Percentiles rank a stretch among this genome's conserved stretches.
phyloP scores from a whole-genome alignment of 1,140 invertebrate species.

The Trachelipus rathkii region DNA sequence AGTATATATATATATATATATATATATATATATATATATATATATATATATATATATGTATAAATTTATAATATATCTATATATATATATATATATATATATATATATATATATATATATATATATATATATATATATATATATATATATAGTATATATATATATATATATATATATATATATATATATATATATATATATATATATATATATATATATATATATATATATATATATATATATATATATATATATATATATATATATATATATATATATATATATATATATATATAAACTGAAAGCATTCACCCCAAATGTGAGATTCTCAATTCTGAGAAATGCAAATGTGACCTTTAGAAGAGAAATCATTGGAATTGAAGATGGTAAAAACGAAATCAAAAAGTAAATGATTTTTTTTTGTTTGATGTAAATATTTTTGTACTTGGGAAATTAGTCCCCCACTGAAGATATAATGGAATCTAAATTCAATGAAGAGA shows the following conservation, averaged over 20 bases:
- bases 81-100: conserved; percentile 3
- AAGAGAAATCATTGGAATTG: too few species aligned
- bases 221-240: conserved; percentile 9
- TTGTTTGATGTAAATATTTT: too few species aligned
- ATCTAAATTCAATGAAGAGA: too few species aligned
- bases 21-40: conserved; percentile 13
- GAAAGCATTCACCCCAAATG: too few species aligned
- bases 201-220: conserved; percentile 9
- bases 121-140: conserved; percentile 13
- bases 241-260: conserved; percentile 15
- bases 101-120: conserved; percentile 9
- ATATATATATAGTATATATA: background rate
- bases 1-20: background rate
- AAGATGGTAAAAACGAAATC: too few species aligned
- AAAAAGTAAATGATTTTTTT: too few species aligned
- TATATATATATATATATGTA: background rate
- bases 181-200: conserved; percentile 11
- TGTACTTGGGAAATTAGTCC: too few species aligned
- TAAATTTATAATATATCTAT: background rate
- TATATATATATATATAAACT: background rate
- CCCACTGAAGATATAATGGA: too few species aligned
- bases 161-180: background rate
- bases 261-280: conserved; percentile 10
- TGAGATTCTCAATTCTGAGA: too few species aligned
- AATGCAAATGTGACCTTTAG: too few species aligned